Conservation (phyloP, 2,797 vertebrate species). For the Heliangelus exortis region DNA sequence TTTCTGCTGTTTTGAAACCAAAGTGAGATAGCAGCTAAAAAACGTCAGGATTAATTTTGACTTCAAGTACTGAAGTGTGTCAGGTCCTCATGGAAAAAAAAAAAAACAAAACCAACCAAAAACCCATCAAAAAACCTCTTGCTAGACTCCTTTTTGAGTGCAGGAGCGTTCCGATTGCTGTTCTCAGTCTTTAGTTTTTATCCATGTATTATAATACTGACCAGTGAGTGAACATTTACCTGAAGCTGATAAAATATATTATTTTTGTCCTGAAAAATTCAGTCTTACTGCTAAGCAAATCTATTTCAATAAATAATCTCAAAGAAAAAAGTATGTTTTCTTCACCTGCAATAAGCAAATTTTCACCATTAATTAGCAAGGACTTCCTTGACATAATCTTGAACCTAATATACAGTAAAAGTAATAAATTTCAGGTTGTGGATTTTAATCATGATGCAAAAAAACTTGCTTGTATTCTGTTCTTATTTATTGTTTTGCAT, state of each 20-base stretch:
- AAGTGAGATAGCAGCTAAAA: neutral
- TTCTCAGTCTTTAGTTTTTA: neutral
- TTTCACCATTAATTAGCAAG: neutral
- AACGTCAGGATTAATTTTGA: neutral
- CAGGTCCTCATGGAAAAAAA: neutral
- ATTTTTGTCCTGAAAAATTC: neutral
- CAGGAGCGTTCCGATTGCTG: neutral
- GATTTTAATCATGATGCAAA: neutral
- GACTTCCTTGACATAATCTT: slow-evolving; percentile 18
- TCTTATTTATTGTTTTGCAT: slow-evolving; percentile 45
- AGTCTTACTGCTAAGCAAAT: neutral
- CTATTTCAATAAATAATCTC: neutral
- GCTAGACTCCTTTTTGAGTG: neutral
- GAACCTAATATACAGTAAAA: neutral
- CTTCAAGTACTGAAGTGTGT: neutral
- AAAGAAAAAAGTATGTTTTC: slow-evolving; percentile 15
- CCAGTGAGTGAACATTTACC: neutral
- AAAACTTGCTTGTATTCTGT: neutral
- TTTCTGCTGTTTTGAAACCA: neutral
- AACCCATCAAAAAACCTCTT: neutral
- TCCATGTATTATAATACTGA: neutral
- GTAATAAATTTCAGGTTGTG: slow-evolving; percentile 15
- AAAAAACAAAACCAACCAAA: no score
- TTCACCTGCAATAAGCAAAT: neutral
- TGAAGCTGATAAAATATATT: neutral